Base-by-base conservation (phyloP, 2,888 invertebrate species). In the Malachius bipustulatus region DNA sequence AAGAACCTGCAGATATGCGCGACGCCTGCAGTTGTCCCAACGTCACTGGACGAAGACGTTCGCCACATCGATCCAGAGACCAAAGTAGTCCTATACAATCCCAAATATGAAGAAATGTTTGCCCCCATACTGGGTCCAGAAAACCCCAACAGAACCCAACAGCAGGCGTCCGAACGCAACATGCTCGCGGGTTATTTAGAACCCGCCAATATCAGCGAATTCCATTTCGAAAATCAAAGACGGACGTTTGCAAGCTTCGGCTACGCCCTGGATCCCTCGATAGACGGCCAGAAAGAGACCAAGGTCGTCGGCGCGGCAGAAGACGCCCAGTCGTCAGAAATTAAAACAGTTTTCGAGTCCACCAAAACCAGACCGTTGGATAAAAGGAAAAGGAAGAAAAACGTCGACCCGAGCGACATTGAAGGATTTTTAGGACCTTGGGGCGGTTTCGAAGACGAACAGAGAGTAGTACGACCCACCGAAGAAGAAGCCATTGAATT, bases 401-500 rank as follows among this genome's bases (percentile, higher is more conserved):
- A 98, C 64, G 80, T 83, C 52, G 77, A 93, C 51, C 82, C 98
- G 0, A 70, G 77, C 11, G 97, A 99, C 64, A 71, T 98, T 13
- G 89, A 83, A 27, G 96, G 96, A 1, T 99, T 94, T 58, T 67
- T 93, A 1, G 98, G 97, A 0, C 98, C 98, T 0, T 99, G 98
- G 98, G 97, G 91, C 37, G 85, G 85, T 35, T 99, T 74, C 63
- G 75, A 78, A 4, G 91, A 93, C 55, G 97, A 99, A 63, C 71
- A 80, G 51, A 77, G 83, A 36, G 71, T 91, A 1, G 77, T 89
- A 54, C 85, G 83, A 58, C 98, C 98, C 1, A 78, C 82, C 37
- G 91, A 91, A 37, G 91, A 96, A 51, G 90, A 94, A 55, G 83
- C 91, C 27, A 89, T 85, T 11, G 93, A 89, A 53, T 62, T 98